Percentiles rank a stretch among this genome's conserved stretches.
Evolutionary conservation across 2,888 invertebrate genomes (phyloP).

Genomic region (Melitaea athalia): DNA sequence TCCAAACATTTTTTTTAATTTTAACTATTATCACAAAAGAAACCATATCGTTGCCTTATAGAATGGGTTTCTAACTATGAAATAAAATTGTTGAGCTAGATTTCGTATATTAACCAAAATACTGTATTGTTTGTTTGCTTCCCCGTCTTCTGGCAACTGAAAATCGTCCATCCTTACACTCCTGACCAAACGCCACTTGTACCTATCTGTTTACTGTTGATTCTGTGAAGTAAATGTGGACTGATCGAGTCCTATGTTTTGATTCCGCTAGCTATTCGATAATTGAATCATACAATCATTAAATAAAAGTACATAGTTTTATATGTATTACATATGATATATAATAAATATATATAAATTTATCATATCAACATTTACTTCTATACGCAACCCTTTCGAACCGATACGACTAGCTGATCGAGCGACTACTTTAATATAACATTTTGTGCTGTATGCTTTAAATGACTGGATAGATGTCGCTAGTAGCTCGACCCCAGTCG

Average conservation of each 20-base stretch:
- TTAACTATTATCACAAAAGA: slow-evolving; percentile 21
- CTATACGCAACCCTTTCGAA: slow-evolving; percentile 35
- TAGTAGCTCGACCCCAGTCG: slow-evolving; percentile 12
- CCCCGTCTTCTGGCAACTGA: slow-evolving; percentile 74
- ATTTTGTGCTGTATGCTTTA: too few relatives aligned
- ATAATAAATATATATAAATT: slow-evolving; percentile 29
- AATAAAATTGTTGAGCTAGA: slow-evolving; percentile 61
- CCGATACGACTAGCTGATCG: slow-evolving; percentile 14
- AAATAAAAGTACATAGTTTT: slow-evolving; percentile 15
- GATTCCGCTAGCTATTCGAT: slow-evolving; percentile 37
- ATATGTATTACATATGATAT: slow-evolving; percentile 27
- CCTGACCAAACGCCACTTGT: slow-evolving; percentile 66
- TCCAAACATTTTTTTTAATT: not conserved
- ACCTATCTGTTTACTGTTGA: slow-evolving; percentile 47
- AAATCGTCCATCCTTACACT: slow-evolving; percentile 74
- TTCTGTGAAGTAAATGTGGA: slow-evolving; percentile 67
- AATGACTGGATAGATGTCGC: not conserved
- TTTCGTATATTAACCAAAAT: slow-evolving; percentile 50
- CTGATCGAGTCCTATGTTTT: slow-evolving; percentile 20
- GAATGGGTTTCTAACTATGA: slow-evolving; percentile 46
- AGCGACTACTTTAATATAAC: slow-evolving; percentile 13
- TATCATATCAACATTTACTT: slow-evolving; percentile 64
- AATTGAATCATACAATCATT: slow-evolving; percentile 9
- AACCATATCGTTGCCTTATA: slow-evolving; percentile 40
- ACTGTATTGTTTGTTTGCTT: slow-evolving; percentile 67